Evolutionary conservation across 2,888 invertebrate species (phyloP).

Genomic region (Tricholauxania praeusta): DNA sequence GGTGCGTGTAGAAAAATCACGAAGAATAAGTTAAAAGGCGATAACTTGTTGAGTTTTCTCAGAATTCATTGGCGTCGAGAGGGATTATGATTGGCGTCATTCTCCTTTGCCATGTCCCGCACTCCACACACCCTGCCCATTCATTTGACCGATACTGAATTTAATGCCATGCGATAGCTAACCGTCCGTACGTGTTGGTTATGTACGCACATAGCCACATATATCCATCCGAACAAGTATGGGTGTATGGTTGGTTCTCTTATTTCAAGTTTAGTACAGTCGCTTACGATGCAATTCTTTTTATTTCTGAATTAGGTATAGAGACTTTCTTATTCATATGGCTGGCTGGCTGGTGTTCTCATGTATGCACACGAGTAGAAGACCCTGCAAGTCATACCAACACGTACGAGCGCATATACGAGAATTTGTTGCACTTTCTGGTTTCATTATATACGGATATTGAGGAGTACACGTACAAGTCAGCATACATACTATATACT

Average conservation of each 20-base stretch:
- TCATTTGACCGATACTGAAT: not conserved
- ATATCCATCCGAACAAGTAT: too few relatives aligned
- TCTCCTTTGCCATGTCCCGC: not conserved
- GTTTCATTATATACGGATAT: too few relatives aligned
- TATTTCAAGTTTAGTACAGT: conserved; percentile 29
- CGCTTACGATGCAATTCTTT: conserved; percentile 24
- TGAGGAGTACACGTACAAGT: too few relatives aligned
- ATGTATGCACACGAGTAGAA: not conserved
- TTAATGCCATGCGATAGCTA: too few relatives aligned
- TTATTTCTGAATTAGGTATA: conserved; percentile 16
- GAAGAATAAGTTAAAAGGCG: conserved; percentile 17
- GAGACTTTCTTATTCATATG: conserved; percentile 12
- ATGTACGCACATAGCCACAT: too few relatives aligned
- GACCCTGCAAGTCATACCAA: too few relatives aligned
- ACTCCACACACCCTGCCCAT: not conserved
- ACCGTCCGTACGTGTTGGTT: conserved; percentile 8
- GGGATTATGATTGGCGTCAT: conserved; percentile 26
- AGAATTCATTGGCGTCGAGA: conserved; percentile 32
- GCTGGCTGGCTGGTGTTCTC: not conserved
- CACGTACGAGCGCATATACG: not conserved
- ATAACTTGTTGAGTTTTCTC: conserved; percentile 31
- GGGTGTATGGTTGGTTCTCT: not conserved
- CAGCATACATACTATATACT: too few relatives aligned
- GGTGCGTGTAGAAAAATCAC: conserved; percentile 10
- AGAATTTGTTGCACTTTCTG: not conserved